Conservation (phyloP, 1,140 invertebrate genomes). For the Helicoverpa armigera region DNA sequence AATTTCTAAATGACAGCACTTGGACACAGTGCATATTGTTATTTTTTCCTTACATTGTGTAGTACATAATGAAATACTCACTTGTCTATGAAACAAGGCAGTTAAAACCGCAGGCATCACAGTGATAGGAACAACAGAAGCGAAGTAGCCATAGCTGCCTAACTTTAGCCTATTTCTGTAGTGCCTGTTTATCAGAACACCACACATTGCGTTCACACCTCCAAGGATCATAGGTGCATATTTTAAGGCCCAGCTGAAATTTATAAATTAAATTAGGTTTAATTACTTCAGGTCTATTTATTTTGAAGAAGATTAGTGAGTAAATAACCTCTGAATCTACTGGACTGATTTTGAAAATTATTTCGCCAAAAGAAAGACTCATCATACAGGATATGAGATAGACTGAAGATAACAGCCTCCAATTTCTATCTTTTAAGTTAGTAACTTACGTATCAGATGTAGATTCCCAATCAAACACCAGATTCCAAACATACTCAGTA, state of each 20-base stretch:
- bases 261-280: conserved; percentile 31
- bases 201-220: conserved; percentile 68
- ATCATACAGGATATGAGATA: too few species aligned
- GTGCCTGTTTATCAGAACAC: conserved; percentile 75
- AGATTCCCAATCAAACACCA: conserved; percentile 71
- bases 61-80: conserved; percentile 54
- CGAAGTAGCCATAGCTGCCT: conserved; percentile 70
- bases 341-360: too few species aligned
- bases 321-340: too few species aligned
- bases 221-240: conserved; percentile 69
- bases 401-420: not conserved
- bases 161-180: conserved; percentile 74
- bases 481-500: conserved; percentile 70
- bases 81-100: conserved; percentile 77
- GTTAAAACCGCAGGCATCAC: conserved; percentile 76
- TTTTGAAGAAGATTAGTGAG: too few species aligned
- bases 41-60: too few species aligned
- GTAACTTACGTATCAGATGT: conserved; percentile 70
- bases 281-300: not conserved
- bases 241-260: conserved; percentile 76
- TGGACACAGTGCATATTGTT: not conserved
- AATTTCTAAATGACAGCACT: too few species aligned
- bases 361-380: too few species aligned
- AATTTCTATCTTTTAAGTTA: conserved; percentile 5
- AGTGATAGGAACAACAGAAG: conserved; percentile 74